Base-by-base conservation (phyloP, 1,140 invertebrate species). In the Tyrophagus putrescentiae region DNA sequence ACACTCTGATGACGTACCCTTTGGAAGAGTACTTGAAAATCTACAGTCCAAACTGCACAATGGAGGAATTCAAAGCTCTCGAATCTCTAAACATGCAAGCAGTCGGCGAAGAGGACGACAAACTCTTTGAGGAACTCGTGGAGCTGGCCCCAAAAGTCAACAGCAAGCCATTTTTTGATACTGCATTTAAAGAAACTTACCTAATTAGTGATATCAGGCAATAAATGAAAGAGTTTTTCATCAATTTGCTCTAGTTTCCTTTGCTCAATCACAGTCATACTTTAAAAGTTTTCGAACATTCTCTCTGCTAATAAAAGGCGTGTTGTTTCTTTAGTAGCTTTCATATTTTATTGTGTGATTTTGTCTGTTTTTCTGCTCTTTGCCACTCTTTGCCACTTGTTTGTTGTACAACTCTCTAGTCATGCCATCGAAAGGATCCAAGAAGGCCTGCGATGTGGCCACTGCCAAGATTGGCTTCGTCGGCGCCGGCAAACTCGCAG, bases 401-500 rank as follows among this genome's bases (percentile, higher is more conserved):
- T n/a, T n/a, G n/a, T n/a, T n/a, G n/a, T n/a, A n/a, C n/a, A n/a
- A n/a, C n/a, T n/a, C n/a, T n/a, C n/a, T n/a, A n/a, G n/a, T n/a
- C n/a, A n/a, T n/a, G n/a, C n/a, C n/a, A n/a, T n/a, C n/a, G n/a
- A n/a, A n/a, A n/a, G n/a, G n/a, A n/a, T n/a, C n/a, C n/a, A n/a
- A n/a, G n/a, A n/a, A n/a, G n/a, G n/a, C n/a, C n/a, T n/a, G n/a
- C 29, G 60, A 62, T 18, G 13, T 60, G 1, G 16, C 27, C 5
- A 23, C 33, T 7, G 60, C 60, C 7, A 61, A 52, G 28, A 64
- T 64, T 54, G 64, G 64, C 6, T 61, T 64, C 42, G 60, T 64
- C 16, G 64, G 64, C 31, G 64, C 64, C 4, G 64, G 64, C 31
- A 50, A 42, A 48, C 64, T 64, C 4, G 25, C 57, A 13, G 57